phyloP scores from a whole-genome alignment of 1,140 invertebrate species.

The Aphelinus certus region DNA sequence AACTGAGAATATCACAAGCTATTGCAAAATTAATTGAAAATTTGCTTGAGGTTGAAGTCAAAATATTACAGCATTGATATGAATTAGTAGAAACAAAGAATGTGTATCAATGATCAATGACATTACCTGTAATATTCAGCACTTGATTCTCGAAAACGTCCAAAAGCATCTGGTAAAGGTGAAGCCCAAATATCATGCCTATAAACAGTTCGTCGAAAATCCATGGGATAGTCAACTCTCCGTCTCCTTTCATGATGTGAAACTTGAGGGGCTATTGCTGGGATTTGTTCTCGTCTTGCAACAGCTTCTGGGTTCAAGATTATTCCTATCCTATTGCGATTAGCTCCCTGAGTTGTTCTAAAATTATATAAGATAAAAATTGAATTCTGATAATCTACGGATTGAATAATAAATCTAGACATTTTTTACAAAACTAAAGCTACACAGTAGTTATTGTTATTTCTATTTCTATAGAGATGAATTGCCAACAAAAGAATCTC shows the following conservation, averaged over 20 bases:
- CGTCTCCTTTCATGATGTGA: constrained; percentile 47
- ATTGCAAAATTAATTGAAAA: too few relatives aligned
- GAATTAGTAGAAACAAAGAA: constrained; percentile 10
- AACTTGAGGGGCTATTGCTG: constrained; percentile 44
- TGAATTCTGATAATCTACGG: too few relatives aligned
- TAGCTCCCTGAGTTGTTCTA: constrained; percentile 55
- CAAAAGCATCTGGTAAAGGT: constrained; percentile 72
- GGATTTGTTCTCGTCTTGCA: constrained; percentile 51
- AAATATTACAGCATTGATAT: neutral
- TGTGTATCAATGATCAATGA: neutral
- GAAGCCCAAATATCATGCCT: constrained; percentile 79
- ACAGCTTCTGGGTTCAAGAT: constrained; percentile 51
- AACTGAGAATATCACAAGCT: too few relatives aligned
- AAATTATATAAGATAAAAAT: neutral
- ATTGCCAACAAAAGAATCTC: too few relatives aligned
- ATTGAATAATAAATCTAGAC: neutral
- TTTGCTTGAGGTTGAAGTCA: too few relatives aligned
- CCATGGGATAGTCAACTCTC: constrained; percentile 52
- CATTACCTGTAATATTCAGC: constrained; percentile 78
- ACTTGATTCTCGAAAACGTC: constrained; percentile 75
- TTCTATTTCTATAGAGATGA: too few relatives aligned
- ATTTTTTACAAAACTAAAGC: neutral
- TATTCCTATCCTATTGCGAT: constrained; percentile 44
- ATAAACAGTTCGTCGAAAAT: constrained; percentile 78
- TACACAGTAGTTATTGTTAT: too few relatives aligned